A percentile compares a stretch with the other conserved stretches of the same genome.
Evolutionary conservation across 2,797 vertebrate genomes (phyloP).

Genomic region (Cossypha caffra): DNA sequence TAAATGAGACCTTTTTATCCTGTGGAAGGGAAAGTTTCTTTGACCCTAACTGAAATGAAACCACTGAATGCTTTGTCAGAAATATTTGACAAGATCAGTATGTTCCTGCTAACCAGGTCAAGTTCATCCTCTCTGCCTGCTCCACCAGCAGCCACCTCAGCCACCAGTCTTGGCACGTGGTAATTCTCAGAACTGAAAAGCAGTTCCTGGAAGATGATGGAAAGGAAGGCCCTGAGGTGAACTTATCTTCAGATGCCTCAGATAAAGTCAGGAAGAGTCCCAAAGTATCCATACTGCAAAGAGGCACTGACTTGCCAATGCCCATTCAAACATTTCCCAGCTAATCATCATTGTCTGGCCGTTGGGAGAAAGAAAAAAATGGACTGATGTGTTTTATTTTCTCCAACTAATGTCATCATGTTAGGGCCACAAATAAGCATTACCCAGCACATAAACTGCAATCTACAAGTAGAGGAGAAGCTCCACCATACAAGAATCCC

Average conservation of each 20-base stretch:
- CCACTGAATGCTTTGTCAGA: not conserved
- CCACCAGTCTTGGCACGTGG: accelerated
- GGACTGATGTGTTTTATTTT: not conserved
- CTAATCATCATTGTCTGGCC: not conserved
- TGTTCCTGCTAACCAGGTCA: slow-evolving; percentile 8
- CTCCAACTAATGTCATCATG: not conserved
- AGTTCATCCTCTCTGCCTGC: not conserved
- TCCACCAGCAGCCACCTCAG: not conserved
- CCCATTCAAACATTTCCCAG: not conserved
- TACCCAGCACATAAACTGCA: not conserved
- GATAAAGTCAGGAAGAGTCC: not conserved
- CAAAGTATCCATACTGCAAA: not conserved
- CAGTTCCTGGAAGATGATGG: not conserved
- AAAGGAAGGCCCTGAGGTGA: not conserved
- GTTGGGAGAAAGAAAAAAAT: not conserved
- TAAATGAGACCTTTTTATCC: not conserved
- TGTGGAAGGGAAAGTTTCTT: not conserved
- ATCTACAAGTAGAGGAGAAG: not conserved
- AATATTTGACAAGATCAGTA: not conserved
- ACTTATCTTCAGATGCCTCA: not conserved
- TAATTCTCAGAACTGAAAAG: slow-evolving; percentile 1
- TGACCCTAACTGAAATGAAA: not conserved
- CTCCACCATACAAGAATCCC: not conserved
- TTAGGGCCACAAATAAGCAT: not conserved
- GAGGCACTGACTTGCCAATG: not conserved